Base-by-base conservation (phyloP, 1,140 invertebrate genomes). In the Cataglyphis hispanica region DNA sequence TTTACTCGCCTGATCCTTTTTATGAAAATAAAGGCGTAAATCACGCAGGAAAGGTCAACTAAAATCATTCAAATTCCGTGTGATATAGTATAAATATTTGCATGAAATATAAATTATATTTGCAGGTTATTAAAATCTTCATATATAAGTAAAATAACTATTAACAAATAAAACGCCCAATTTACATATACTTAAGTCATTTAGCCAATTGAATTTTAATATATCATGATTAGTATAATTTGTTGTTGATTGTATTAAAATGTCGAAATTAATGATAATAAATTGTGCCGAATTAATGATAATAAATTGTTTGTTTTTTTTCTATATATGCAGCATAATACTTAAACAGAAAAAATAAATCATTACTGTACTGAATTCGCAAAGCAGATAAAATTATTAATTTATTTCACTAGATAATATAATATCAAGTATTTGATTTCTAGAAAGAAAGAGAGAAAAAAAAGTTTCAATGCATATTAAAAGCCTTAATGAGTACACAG, bases 91-190 rank as follows among this genome's bases (percentile, higher is more conserved):
- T 37, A 69, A 25, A 70, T 27, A n/a, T 70, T 80, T 40, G 8
- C 67, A 27, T n/a, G 8, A 72, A 37, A 25, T 11, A 10, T 46
- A n/a, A 31, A 37, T 53, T 67, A 77, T 19, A 60, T 75, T 75
- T 10, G 7, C 16, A 34, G 25, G 13, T 10, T 37, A 34, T n/a
- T 25, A n/a, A 53, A 16, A 40, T 40, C 1, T 53, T 22, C 0
- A 13, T 50, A 16, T 19, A 58, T 60, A 31, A 60, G 25, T 19
- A 27, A 60, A 60, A 60, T 75, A 60, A 60, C 58, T 74, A 74
- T 40, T 74, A 7, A 31, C 4, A n/a, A 37, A 25, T 25, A 25
- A 77, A 43, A 43, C 8, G 0, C 0, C 25, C 16, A 8, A 0
- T 58, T 58, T 58, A 40, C 6, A 19, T 19, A 63, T 7, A 75